These are phyloP conservation scores for Heteromyza rotundicornis DNA, from an alignment of 2,888 invertebrate genomes.

Conservation along the genomic window DNA sequence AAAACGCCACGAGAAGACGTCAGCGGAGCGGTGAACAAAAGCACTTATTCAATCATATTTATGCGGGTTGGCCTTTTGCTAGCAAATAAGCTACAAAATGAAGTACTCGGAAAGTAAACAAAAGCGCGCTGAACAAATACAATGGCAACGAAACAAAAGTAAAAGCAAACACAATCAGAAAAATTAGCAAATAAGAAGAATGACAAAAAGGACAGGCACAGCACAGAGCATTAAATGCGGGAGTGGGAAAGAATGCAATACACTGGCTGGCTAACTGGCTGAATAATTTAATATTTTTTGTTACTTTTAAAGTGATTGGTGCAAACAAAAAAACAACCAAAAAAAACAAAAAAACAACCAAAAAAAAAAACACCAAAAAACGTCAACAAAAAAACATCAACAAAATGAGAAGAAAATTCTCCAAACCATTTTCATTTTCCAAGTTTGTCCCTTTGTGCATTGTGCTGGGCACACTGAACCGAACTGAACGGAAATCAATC, in stretches of 20 bases:
- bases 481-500: slow-evolving; percentile 50
- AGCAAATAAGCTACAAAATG: slow-evolving; percentile 16
- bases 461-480: neutral
- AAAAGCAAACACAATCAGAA: slow-evolving; percentile 48
- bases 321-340: slow-evolving; percentile 21
- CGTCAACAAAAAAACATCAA: no score
- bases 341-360: slow-evolving; percentile 6
- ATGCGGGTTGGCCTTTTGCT: neutral
- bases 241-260: neutral
- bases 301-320: slow-evolving; percentile 11
- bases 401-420: no score
- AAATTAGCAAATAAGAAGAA: slow-evolving; percentile 53
- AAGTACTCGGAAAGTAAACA: slow-evolving; percentile 2
- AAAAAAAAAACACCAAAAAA: slow-evolving; percentile 9
- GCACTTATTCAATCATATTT: neutral
- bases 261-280: no score
- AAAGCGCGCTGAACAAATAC: slow-evolving; percentile 14
- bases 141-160: slow-evolving; percentile 7
- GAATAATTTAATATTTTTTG: neutral
- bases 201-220: slow-evolving; percentile 11
- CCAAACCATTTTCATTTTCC: no score
- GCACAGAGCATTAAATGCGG: slow-evolving; percentile 19
- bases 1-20: neutral
- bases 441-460: slow-evolving; percentile 27
- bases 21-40: no score